Base-by-base conservation (phyloP, 1,140 invertebrate genomes). In the Tetragonula clypearis region DNA sequence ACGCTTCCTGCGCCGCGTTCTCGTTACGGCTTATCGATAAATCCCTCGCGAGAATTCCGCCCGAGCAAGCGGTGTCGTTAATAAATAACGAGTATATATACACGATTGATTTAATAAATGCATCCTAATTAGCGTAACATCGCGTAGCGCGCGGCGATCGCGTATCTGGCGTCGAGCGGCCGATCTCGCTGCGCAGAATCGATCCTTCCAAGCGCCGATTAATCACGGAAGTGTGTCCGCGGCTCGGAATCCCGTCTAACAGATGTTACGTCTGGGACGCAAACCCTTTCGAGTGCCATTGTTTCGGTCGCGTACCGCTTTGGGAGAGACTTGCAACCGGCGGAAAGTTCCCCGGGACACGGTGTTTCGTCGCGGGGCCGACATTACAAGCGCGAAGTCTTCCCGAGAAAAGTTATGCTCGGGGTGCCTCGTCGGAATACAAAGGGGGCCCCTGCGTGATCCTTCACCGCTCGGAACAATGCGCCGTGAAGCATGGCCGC, bases 301-400 rank as follows among this genome's bases (percentile, higher is more conserved):
- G 87, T 88, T 87, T 88, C 78, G 82, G 82, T 79, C 79, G 87
- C 87, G 87, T 66, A 77, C 78, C 87, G 80, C 79, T 79, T 83
- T 80, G 84, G 77, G 80, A 88, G 41, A 49, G 85, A 82, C 76
- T 86, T 60, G 80, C 41, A 73, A 73, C 82, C 81, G 81, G 58
- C 87, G 82, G 85, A 89, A 89, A 87, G 87, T 89, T 89, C 68
- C 65, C 11, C 85, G 81, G 68, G 82, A 84, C 82, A 88, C 87
- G 88, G 79, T 86, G 88, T 86, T 88, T 89, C 87, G 88, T 89
- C 82, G 87, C 85, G 85, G 66, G 56, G 75, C 77, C 88, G 88
- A 88, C 88, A 87, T 88, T 88, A 89, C 87, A 85, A 84, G 84
- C 85, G 87, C 88, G 86, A 89, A 89, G 87, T 86, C 87, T 86